Conservation (phyloP, 2,888 invertebrate species). For the Mystacides longicornis region DNA sequence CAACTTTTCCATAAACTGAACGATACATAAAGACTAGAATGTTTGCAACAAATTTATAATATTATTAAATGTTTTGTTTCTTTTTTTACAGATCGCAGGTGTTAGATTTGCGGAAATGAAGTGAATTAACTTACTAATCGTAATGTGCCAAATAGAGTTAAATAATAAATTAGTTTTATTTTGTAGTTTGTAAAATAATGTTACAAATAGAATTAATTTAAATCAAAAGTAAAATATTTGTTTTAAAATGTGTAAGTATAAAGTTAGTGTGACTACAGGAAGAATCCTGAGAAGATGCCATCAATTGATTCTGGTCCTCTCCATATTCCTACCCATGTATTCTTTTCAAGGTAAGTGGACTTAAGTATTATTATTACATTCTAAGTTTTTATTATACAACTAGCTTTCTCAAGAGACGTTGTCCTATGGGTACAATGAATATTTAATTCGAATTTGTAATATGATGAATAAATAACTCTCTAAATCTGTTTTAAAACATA, state of each 20-base stretch:
- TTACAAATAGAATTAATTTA: background rate
- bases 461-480: background rate
- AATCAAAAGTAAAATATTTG: background rate
- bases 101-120: too few species aligned
- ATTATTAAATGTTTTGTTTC: too few species aligned
- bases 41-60: too few species aligned
- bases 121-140: background rate
- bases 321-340: constrained; percentile 17
- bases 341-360: constrained; percentile 19
- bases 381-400: background rate
- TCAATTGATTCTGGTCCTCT: constrained; percentile 15
- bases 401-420: background rate
- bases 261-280: constrained; percentile 3
- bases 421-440: background rate
- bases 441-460: background rate
- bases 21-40: too few species aligned
- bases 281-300: constrained; percentile 17
- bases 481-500: too few species aligned
- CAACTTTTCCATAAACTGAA: too few species aligned
- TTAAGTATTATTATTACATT: background rate
- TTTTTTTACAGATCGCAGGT: too few species aligned
- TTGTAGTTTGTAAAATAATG: constrained; percentile 2
- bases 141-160: background rate
- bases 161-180: background rate
- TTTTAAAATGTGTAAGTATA: constrained; percentile 10